Evolutionary conservation across 2,888 invertebrate genomes (phyloP).

Genomic region (Sepiola atlantica): DNA sequence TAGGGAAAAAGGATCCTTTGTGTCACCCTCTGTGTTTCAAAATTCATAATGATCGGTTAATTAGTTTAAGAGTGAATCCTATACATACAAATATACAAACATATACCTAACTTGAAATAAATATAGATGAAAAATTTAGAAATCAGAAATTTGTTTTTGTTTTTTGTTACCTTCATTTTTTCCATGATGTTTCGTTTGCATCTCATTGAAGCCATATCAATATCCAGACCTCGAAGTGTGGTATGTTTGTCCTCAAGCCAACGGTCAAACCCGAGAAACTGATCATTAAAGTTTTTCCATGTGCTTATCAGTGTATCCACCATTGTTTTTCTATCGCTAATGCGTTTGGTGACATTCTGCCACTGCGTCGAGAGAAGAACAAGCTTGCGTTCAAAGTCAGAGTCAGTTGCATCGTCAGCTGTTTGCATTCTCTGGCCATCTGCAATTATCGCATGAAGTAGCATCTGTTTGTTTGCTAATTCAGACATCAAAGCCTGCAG

Average conservation of each 20-base stretch:
- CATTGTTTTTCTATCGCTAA: slow-evolving; percentile 70
- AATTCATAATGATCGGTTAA: no score
- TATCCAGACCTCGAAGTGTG: slow-evolving; percentile 62
- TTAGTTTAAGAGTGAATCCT: no score
- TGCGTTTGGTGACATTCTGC: slow-evolving; percentile 69
- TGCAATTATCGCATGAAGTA: slow-evolving; percentile 70
- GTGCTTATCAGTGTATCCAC: slow-evolving; percentile 67
- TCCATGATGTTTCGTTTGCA: slow-evolving; percentile 64
- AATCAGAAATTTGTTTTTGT: background rate
- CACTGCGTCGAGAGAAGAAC: slow-evolving; percentile 71
- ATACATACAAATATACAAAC: background rate
- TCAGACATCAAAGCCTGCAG: slow-evolving; percentile 70
- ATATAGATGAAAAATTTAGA: background rate
- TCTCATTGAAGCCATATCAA: slow-evolving; percentile 65
- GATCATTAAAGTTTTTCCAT: slow-evolving; percentile 68
- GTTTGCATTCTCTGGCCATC: slow-evolving; percentile 71
- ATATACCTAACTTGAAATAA: background rate
- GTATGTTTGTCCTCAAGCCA: slow-evolving; percentile 68
- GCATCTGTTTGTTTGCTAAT: slow-evolving; percentile 70
- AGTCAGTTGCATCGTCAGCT: slow-evolving; percentile 66
- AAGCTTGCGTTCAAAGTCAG: slow-evolving; percentile 71
- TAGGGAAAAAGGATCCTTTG: no score
- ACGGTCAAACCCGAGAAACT: slow-evolving; percentile 61
- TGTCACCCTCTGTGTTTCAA: no score
- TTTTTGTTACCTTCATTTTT: slow-evolving; percentile 65